Base-by-base conservation (phyloP, 2,888 invertebrate genomes). In the Noctua comes region DNA sequence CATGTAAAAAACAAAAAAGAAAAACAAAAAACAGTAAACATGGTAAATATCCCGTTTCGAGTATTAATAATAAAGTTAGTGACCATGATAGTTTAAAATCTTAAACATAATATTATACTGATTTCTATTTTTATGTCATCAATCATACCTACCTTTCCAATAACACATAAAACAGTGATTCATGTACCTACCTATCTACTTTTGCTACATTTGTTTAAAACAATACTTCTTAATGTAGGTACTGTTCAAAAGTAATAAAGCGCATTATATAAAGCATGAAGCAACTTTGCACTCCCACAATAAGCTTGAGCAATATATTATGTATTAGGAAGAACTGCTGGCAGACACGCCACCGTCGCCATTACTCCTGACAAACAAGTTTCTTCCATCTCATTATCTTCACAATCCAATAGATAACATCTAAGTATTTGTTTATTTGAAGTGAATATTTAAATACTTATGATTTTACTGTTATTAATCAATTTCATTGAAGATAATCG, bases 261-360 rank as follows among this genome's bases (percentile, higher is more conserved):
- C 16, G 13, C n/a, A 43, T 83, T 73, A 76, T 46, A 71, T 75
- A 83, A 77, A 48, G 31, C 43, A 68, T 69, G 69, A 73, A 77
- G 54, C 62, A 85, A 85, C 65, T 84, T 75, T 66, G 21, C 83
- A 83, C 84, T 80, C 76, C 79, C 65, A 82, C 83, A 86, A 87
- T 86, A 73, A 68, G 54, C 76, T 80, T 76, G 76, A 80, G 74
- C 69, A 80, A 83, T 85, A 79, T 79, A n/a, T 36, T 31, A n/a
- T 36, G 81, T 82, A 82, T 84, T 85, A 87, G 86, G 76, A 88
- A 90, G 90, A 92, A 82, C 88, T 88, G 84, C 82, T 86, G 70
- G 68, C 69, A 80, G 88, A 89, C 93, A 93, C 92, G 93, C 93
- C 80, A 92, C 74, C 79, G 71, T 83, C 80, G 80, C 88, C 77